phyloP scores from a whole-genome alignment of 2,888 invertebrate species.

The Sabatieria punctata region DNA sequence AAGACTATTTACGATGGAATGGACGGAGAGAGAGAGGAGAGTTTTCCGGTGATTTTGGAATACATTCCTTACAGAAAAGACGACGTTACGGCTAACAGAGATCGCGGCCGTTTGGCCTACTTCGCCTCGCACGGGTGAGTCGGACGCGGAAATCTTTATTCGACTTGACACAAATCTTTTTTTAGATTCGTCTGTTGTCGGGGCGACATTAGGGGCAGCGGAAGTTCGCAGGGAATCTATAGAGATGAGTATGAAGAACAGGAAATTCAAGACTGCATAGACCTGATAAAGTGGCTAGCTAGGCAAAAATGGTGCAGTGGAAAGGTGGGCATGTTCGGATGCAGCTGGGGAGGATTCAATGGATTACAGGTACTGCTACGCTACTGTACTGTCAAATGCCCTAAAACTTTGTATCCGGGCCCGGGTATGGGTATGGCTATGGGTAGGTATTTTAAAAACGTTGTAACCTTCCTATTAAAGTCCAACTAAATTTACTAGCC shows the following conservation, averaged over 20 bases:
- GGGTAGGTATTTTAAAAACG: no score
- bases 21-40: not conserved
- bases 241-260: conserved; percentile 14
- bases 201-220: conserved; percentile 14
- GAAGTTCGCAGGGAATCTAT: conserved; percentile 14
- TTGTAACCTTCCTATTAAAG: no score
- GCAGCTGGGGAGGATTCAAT: conserved; percentile 17
- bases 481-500: no score
- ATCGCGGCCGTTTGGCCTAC: conserved; percentile 9
- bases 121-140: conserved; percentile 8
- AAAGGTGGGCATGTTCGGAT: conserved; percentile 14
- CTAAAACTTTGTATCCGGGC: no score
- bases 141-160: conserved; percentile 1
- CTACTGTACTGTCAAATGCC: no score
- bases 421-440: no score
- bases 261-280: conserved; percentile 13
- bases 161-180: conserved; percentile 2
- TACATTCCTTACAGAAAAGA: conserved; percentile 16
- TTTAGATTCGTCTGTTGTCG: conserved; percentile 8
- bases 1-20: not conserved
- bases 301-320: conserved; percentile 11
- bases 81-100: conserved; percentile 12
- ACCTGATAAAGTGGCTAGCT: conserved; percentile 14
- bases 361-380: conserved; percentile 16
- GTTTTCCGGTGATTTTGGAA: conserved; percentile 11